Evolutionary conservation across 2,797 vertebrate genomes (phyloP), one percentile per base, ranked within the genome.

Genomic region (Mycteria americana): DNA sequence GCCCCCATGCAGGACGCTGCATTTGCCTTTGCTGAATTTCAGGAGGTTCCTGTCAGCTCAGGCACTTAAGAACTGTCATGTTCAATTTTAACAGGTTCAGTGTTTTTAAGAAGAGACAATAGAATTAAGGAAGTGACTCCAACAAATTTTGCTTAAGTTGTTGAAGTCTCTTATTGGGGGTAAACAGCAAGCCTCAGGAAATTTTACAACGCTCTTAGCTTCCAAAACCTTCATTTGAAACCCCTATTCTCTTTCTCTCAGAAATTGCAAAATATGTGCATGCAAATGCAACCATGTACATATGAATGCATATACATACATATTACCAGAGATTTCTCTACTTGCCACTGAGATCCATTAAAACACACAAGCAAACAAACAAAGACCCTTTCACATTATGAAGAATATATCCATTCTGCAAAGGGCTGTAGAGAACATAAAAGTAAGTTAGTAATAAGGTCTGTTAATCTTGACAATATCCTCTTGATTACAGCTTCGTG

Each of bases 1-100:
- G 7, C 13, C 19, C n/a, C 41, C 0, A 0, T 28, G 12, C 5
- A 11, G 4, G 51, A 39, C 24, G 59, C 22, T 18, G 15, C 2
- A 27, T 54, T 79, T 43, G 51, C 4, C 15, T 67, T 91, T 54
- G 18, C 9, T 83, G 48, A 80, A 39, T 6, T 39, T 72, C 27
- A 57, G 37, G 30, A 72, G 6, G 7, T 21, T 93, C 7, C 35
- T 86, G 43, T 53, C 22, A 68, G 19, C 19, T 78, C 33, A 81
- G 84, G 24, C 5, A 72, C n/a, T 5, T 45, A 31, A 67, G 13
- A 56, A 48, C 3, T 23, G 28, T 46, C 18, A 22, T 14, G n/a
- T 39, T 50, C 46, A 50, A 80, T 59, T 90, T 83, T 88, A 48
- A 56, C 31, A 2, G 0, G 24, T 54, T 54, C 33, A 11, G 8